Evolutionary conservation across 2,113 vertebrate genomes (phyloP), one percentile per base, ranked within the genome.

Genomic region (Phyllostomus hastatus): DNA sequence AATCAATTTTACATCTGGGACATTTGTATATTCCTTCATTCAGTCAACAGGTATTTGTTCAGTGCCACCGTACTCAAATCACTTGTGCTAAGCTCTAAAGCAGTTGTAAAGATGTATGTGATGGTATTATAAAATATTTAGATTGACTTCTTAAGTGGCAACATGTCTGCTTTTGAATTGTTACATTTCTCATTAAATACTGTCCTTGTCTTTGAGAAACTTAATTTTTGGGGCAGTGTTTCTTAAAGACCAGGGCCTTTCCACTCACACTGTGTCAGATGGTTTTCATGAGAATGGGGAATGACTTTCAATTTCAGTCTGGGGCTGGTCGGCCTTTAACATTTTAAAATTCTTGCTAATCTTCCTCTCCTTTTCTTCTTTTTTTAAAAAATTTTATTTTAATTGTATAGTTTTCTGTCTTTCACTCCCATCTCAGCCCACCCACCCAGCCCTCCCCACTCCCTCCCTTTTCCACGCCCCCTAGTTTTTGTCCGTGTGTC

Each of bases 41-140:
- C 73, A 50, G 19, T 72, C 35, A 41, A 52, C 54, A 95, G 95
- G 87, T 93, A 95, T 95, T 80, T 95, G 94, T 83, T 66, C n/a
- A 38, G n/a, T 35, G 12, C 19, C 17, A 43, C 66, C 35, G 5
- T 19, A 66, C 12, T 33, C 78, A 69, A 85, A 69, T 28, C 52
- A 16, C 15, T 85, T 28, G 0, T 48, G 50, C 61, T 73, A 69
- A 75, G 46, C 78, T 38, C 50, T 92, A 50, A 81, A 33, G 81
- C 11, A 2, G 12, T 79, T 88, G 78, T 57, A 90, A 59, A 72
- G 86, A 64, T 4, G 7, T 17, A 17, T 48, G 3, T 33, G 35
- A 19, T 4, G 6, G 6, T 19, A 14, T 10, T 50, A 87, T 38
- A 46, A 78, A 82, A 54, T 26, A 46, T 43, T 28, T 35, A 38